A percentile compares a stretch with the other conserved stretches of the same genome.
These are phyloP conservation scores for Drosophila kikkawai DNA, from an alignment of 1,140 invertebrate species.

Conservation along the genomic window DNA sequence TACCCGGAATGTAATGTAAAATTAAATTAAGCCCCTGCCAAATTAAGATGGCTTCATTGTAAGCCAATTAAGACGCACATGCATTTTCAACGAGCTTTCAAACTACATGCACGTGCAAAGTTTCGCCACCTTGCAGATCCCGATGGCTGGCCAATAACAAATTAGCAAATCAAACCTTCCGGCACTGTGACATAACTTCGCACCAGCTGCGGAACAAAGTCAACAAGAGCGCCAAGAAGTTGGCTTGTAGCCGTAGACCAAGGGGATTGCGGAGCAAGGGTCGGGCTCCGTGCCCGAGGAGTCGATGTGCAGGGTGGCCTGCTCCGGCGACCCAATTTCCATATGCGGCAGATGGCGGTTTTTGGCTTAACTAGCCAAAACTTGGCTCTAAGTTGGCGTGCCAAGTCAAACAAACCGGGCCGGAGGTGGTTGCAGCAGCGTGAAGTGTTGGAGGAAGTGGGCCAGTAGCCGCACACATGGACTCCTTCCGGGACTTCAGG, in stretches of 20 bases:
- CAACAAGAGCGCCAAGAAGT: slow-evolving; percentile 55
- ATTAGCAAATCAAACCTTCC: slow-evolving; percentile 72
- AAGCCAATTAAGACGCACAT: slow-evolving; percentile 32
- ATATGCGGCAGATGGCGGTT: slow-evolving; percentile 69
- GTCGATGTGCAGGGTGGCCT: slow-evolving; percentile 18
- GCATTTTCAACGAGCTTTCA: slow-evolving; percentile 22
- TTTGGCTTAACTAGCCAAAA: slow-evolving; percentile 81
- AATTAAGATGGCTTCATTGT: slow-evolving; percentile 16
- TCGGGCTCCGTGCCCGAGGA: slow-evolving; percentile 41
- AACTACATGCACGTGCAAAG: slow-evolving; percentile 17
- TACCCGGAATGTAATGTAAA: background rate
- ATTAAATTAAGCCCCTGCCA: slow-evolving; percentile 5
- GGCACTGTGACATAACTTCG: slow-evolving; percentile 67
- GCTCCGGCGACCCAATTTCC: slow-evolving; percentile 73
- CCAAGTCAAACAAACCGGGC: slow-evolving; percentile 74
- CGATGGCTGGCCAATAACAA: slow-evolving; percentile 65
- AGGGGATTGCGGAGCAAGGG: slow-evolving; percentile 68
- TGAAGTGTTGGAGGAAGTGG: slow-evolving; percentile 31
- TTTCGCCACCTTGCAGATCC: slow-evolving; percentile 16
- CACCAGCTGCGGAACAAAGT: slow-evolving; percentile 70
- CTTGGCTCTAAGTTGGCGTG: slow-evolving; percentile 75
- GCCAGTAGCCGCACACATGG: slow-evolving; percentile 26
- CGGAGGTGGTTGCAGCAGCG: slow-evolving; percentile 6
- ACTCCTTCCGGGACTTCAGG: slow-evolving; percentile 26
- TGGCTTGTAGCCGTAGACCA: slow-evolving; percentile 38